These are phyloP conservation scores for Urechis unicinctus DNA, from an alignment of 2,888 invertebrate genomes.

Conservation along the genomic window DNA sequence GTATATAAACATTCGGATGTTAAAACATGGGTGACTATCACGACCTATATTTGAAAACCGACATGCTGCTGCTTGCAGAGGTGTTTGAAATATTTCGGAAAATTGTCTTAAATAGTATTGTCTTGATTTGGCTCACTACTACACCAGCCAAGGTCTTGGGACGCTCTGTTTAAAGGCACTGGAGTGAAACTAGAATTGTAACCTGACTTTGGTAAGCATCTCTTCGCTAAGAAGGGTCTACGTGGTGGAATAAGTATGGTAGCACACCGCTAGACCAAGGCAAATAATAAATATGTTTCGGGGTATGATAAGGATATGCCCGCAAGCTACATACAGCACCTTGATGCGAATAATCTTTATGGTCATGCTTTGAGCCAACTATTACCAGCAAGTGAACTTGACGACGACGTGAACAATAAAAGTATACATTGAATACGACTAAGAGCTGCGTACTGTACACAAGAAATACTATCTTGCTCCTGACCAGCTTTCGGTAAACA, in stretches of 20 bases:
- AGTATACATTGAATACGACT: no score
- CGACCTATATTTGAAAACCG: constrained; percentile 8
- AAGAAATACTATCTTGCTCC: no score
- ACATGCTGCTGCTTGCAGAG: constrained; percentile 6
- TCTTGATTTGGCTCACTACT: constrained; percentile 30
- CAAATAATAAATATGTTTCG: background rate
- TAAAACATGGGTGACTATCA: constrained; percentile 5
- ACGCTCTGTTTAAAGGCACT: constrained; percentile 27
- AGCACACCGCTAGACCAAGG: background rate
- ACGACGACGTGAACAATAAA: no score
- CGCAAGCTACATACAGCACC: background rate
- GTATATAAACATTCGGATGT: no score
- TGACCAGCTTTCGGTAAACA: no score
- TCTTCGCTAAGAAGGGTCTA: no score
- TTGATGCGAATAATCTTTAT: constrained; percentile 5
- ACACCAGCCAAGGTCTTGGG: no score
- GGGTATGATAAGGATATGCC: background rate
- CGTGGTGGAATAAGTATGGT: no score
- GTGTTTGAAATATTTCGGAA: constrained; percentile 13
- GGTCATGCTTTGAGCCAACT: background rate
- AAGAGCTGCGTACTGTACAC: no score
- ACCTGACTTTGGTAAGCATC: constrained; percentile 22
- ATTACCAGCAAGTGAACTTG: no score
- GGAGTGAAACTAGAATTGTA: constrained; percentile 24
- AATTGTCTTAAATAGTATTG: constrained; percentile 20